Percentiles rank a stretch among this genome's conserved stretches.
Evolutionary conservation across 2,797 vertebrate genomes (phyloP).

Genomic region (Epinephelus coioides): DNA sequence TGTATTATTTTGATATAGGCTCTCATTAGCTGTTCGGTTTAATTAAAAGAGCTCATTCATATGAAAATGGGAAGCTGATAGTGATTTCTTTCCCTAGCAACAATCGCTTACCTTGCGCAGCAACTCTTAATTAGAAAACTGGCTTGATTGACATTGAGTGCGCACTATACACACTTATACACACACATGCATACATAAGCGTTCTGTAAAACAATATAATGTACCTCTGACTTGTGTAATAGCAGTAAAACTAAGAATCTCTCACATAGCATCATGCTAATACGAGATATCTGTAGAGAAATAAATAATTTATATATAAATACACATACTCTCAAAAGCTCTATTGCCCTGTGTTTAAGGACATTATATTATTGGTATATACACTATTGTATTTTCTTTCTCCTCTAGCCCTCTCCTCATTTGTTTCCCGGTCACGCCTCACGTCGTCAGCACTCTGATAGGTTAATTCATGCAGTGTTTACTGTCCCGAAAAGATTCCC

Average conservation of each 20-base stretch:
- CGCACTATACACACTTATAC: conserved; percentile 37
- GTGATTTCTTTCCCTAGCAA: conserved; percentile 86
- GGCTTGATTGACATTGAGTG: conserved; percentile 83
- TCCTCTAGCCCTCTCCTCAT: conserved; percentile 45
- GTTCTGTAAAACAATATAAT: conserved; percentile 42
- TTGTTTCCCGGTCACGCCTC: conserved; percentile 58
- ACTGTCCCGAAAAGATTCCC: conserved; percentile 75
- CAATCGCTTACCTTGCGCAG: conserved; percentile 82
- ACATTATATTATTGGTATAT: not conserved
- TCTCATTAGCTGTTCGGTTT: conserved; percentile 87
- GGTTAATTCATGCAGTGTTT: conserved; percentile 81
- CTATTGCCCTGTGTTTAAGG: not conserved
- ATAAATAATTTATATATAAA: conserved; percentile 13
- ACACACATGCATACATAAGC: conserved; percentile 62
- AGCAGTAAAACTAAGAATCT: not conserved
- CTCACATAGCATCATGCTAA: not conserved
- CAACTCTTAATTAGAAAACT: conserved; percentile 88
- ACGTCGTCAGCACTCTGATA: conserved; percentile 68
- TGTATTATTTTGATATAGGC: conserved; percentile 88
- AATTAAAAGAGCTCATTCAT: conserved; percentile 89
- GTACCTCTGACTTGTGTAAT: conserved; percentile 12
- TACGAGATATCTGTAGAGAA: not conserved
- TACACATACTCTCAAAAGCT: conserved; percentile 7
- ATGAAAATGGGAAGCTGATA: conserved; percentile 87
- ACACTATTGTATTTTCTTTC: not conserved